Evolutionary conservation across 2,888 invertebrate genomes (phyloP), one percentile per base, ranked within the genome.

Genomic region (Hemistola chrysoprasaria): DNA sequence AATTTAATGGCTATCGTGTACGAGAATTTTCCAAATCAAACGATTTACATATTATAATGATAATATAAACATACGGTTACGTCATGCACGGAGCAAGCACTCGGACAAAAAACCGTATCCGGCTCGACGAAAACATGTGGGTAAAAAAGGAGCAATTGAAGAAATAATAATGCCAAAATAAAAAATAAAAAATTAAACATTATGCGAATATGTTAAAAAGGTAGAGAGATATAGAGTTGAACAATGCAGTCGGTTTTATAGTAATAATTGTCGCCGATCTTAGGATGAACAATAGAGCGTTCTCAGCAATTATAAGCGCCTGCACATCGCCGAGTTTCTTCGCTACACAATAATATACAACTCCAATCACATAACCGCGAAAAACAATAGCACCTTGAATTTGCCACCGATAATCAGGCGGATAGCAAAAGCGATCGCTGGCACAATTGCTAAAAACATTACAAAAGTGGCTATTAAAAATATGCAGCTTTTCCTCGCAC

Each of bases 401-500:
- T 70, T 66, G 63, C 60, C 45, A 48, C 50, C 61, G 59, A 70
- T 69, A 66, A 78, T 72, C 65, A 52, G 38, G 54, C 41, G 62
- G 68, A 68, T 68, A 71, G 64, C 62, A 65, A 70, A 71, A 60
- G 26, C 60, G 59, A 63, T 63, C 57, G 62, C 53, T 56, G 57
- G 52, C 47, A 52, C 60, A 61, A 69, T 68, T 66, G 71, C 65
- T 59, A 50, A 58, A 65, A 72, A 54, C 61, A 68, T 85, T 84
- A 62, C 82, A 68, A 83, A 78, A 84, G 69, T 56, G 44, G 52
- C 68, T 71, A 77, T 75, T 78, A 75, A 82, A n/a, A 83, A 82
- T 78, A 80, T 79, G 71, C 78, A 76, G 80, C 82, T 85, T 75
- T 86, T 87, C 81, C 82, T 73, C 74, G 77, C 70, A 72, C 72